These are phyloP conservation scores for Pipistrellus pipistrellus DNA, from an alignment of 2,797 vertebrate species.

Conservation along the genomic window DNA sequence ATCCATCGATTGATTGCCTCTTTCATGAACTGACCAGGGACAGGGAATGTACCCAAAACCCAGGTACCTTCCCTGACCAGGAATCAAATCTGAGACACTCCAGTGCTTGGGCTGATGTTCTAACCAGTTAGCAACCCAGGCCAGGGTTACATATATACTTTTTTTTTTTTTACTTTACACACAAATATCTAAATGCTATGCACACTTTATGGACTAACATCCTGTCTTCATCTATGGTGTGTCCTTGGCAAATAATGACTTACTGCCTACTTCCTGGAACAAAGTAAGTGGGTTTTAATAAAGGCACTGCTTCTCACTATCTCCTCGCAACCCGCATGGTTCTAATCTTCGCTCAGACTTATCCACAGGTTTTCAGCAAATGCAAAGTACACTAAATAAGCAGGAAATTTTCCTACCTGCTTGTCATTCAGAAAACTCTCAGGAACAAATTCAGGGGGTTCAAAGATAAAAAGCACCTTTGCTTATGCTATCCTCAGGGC, in stretches of 20 bases:
- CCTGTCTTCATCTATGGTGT: conserved; percentile 57
- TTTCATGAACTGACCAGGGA: too few species aligned
- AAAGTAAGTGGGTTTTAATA: conserved; percentile 76
- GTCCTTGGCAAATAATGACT: conserved; percentile 78
- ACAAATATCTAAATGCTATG: conserved; percentile 38
- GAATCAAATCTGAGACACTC: too few species aligned
- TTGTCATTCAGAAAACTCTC: conserved; percentile 69
- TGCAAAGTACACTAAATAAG: conserved; percentile 28
- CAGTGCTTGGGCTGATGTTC: too few species aligned
- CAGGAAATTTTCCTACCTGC: conserved; percentile 51
- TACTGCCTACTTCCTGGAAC: conserved; percentile 76
- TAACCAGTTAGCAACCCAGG: too few species aligned
- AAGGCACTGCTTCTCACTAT: conserved; percentile 74
- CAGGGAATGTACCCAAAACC: too few species aligned
- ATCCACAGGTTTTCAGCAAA: conserved; percentile 72
- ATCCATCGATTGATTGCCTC: too few species aligned
- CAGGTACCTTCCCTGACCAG: too few species aligned
- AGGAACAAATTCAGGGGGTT: conserved; percentile 56
- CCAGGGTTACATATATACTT: background rate
- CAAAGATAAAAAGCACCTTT: conserved; percentile 73
- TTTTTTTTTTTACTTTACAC: background rate
- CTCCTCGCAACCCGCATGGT: conserved; percentile 61
- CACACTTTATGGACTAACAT: conserved; percentile 61
- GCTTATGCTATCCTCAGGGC: conserved; percentile 62
- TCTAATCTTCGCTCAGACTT: conserved; percentile 65